Conservation (phyloP, 2,888 invertebrate genomes). For the Lepidochrysops patricia region DNA sequence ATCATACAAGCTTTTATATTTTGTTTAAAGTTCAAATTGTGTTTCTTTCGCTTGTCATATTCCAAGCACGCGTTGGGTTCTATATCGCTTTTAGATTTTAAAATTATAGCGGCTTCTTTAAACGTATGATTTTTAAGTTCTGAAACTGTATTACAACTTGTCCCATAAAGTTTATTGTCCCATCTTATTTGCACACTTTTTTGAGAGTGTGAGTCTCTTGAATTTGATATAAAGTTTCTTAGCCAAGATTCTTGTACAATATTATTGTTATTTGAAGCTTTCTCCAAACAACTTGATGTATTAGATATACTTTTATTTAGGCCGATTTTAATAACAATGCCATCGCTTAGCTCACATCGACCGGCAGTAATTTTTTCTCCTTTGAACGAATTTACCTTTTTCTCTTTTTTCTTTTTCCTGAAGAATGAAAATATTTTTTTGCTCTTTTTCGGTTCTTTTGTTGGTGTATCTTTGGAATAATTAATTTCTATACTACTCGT, state of each 20-base stretch:
- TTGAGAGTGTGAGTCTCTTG: conserved; percentile 43
- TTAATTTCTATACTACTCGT: conserved; percentile 19
- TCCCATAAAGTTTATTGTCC: conserved; percentile 48
- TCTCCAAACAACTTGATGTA: conserved; percentile 19
- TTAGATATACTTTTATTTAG: conserved; percentile 24
- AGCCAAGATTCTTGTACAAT: conserved; percentile 43
- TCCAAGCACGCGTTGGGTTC: conserved; percentile 34
- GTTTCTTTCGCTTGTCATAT: conserved; percentile 31
- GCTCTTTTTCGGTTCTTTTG: conserved; percentile 32
- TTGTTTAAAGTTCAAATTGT: conserved; percentile 40
- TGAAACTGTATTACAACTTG: conserved; percentile 51
- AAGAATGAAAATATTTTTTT: conserved; percentile 51
- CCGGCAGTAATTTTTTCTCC: conserved; percentile 49
- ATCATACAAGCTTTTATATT: conserved; percentile 60
- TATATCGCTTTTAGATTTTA: conserved; percentile 45
- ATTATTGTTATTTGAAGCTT: conserved; percentile 32
- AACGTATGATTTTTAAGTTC: conserved; percentile 47
- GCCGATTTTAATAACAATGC: conserved; percentile 40
- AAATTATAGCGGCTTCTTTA: conserved; percentile 37
- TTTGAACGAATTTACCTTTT: conserved; percentile 31
- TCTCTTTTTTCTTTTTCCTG: conserved; percentile 40
- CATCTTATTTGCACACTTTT: conserved; percentile 50
- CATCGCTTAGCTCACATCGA: conserved; percentile 51
- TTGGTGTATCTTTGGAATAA: conserved; percentile 16
- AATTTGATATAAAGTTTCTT: conserved; percentile 36